Evolutionary conservation across 2,113 vertebrate species (phyloP), one percentile per base, ranked within the genome.

Genomic region (Xiphophorus hellerii): DNA sequence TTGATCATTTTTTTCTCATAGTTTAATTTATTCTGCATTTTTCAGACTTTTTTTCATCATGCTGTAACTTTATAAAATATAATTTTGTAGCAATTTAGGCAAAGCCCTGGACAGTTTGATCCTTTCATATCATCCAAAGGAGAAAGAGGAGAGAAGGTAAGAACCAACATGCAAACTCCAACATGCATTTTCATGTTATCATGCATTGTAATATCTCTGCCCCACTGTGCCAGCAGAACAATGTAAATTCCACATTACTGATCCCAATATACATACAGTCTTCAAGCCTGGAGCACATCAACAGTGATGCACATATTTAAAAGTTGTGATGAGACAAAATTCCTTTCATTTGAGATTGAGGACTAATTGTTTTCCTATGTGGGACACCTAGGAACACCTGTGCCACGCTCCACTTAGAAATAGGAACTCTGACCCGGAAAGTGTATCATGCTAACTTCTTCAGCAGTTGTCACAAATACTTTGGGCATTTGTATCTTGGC

Each of bases 121-220:
- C 93, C 93, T 2, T 95, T 96, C 35, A 86, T 86, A 58, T 88
- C 95, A 5, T 28, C 80, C 8, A 97, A 97, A 89, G 97, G 97
- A 68, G 96, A 97, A 72, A 95, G 88, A 74, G 97, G 97, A 83
- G 96, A 97, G 76, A 85, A 89, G 89, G 97, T 97, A 84, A 95
- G 93, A 28, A 61, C 5, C n/a, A 72, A 10, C 51, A 54, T 5
- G 22, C 51, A 61, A 62, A 68, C 8, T 37, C 15, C 6, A 28
- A 3, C 15, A 42, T 44, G 22, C 51, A 54, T 54, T 54, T 51
- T 22, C 5, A 35, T 44, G 28, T 30, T 6, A 28, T 1, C 14
- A 42, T 17, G 51, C 51, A 58, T 58, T 58, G n/a, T 25, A 11
- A 37, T 48, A 31, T 63, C 15, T 63, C 28, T 63, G 25, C 5